These are phyloP conservation scores for Ptilodon capucinus DNA, from an alignment of 2,888 invertebrate genomes.

Conservation along the genomic window DNA sequence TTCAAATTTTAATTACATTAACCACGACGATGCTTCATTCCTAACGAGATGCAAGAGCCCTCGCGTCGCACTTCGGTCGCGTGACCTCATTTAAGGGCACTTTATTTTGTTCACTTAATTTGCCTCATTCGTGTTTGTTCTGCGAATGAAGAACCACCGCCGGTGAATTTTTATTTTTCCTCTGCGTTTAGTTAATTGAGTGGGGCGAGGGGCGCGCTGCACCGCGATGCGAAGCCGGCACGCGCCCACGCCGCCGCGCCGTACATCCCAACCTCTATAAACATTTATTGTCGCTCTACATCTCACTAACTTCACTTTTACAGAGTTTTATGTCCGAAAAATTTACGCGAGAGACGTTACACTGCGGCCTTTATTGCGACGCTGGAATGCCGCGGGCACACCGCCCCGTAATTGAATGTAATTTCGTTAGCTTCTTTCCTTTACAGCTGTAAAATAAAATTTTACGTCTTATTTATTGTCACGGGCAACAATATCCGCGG, in stretches of 20 bases:
- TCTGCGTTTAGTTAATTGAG: conserved; percentile 68
- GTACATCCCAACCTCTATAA: conserved; percentile 59
- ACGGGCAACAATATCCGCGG: conserved; percentile 65
- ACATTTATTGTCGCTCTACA: conserved; percentile 79
- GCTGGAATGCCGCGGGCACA: conserved; percentile 68
- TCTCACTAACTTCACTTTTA: conserved; percentile 80
- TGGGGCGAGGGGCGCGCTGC: conserved; percentile 38
- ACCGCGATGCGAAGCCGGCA: conserved; percentile 6
- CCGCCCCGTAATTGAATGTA: conserved; percentile 77
- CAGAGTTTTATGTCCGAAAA: conserved; percentile 81
- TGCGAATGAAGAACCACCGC: conserved; percentile 61
- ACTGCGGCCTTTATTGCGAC: conserved; percentile 71
- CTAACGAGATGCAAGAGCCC: conserved; percentile 57
- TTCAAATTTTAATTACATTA: conserved; percentile 71
- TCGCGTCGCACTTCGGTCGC: conserved; percentile 58
- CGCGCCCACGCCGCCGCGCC: conserved; percentile 24
- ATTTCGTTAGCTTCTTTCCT: conserved; percentile 80
- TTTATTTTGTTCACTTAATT: conserved; percentile 80
- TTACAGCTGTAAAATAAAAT: conserved; percentile 80
- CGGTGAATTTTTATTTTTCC: conserved; percentile 67
- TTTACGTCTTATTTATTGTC: conserved; percentile 80
- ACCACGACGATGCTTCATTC: conserved; percentile 48
- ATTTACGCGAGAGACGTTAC: conserved; percentile 75
- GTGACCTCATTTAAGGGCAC: conserved; percentile 71
- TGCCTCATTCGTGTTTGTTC: conserved; percentile 74